A percentile compares a stretch with the other conserved stretches of the same genome.
Conservation (phyloP, 2,113 vertebrate genomes). For the Poecile atricapillus region DNA sequence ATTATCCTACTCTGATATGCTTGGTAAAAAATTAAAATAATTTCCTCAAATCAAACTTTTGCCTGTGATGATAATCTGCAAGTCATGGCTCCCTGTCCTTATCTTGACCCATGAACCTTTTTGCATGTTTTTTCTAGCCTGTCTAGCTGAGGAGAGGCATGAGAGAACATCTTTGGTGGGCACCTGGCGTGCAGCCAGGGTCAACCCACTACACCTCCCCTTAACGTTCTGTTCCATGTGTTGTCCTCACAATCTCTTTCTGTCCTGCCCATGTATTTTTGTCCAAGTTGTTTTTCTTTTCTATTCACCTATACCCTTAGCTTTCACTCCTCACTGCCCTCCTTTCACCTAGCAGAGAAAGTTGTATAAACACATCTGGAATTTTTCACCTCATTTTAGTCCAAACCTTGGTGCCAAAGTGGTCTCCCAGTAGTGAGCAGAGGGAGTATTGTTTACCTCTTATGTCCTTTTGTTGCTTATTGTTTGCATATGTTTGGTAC, state of each 20-base stretch:
- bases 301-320: background rate
- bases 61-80: background rate
- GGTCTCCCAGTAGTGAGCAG: background rate
- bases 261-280: background rate
- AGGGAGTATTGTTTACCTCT: background rate
- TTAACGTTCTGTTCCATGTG: background rate
- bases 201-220: background rate
- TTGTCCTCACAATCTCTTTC: background rate
- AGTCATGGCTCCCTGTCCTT: background rate
- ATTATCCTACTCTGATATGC: background rate
- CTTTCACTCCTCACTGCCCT: background rate
- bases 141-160: background rate
- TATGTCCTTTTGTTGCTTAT: background rate
- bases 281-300: background rate
- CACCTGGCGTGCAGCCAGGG: background rate
- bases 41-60: background rate
- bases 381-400: background rate
- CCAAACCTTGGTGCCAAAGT: rapidly evolving
- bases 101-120: background rate
- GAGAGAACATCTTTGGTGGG: background rate
- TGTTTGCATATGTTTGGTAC: background rate
- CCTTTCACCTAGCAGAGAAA: background rate
- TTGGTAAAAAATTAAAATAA: background rate
- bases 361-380: background rate
- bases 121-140: background rate